A percentile compares a stretch with the other conserved stretches of the same genome.
These are phyloP conservation scores for Aramus guarauna DNA, from an alignment of 2,113 vertebrate species.

Conservation along the genomic window DNA sequence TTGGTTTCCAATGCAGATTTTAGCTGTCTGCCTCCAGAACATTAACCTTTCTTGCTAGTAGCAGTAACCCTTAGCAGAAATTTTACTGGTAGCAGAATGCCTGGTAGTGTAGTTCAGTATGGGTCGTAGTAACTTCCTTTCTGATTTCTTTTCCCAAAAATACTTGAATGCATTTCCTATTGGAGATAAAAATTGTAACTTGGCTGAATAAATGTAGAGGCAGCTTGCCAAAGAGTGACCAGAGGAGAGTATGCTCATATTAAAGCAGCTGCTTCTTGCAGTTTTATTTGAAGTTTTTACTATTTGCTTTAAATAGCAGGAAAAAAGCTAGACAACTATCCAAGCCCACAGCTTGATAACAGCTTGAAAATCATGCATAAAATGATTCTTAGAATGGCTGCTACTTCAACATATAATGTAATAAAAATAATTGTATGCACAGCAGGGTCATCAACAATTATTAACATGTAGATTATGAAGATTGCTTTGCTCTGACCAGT, in stretches of 20 bases:
- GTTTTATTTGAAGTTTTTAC: neutral
- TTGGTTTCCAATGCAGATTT: neutral
- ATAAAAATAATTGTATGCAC: neutral
- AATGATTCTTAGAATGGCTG: neutral
- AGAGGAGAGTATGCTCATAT: neutral
- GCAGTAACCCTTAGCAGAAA: neutral
- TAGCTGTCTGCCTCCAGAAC: neutral
- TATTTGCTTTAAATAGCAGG: neutral
- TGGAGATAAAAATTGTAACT: slow-evolving; percentile 2
- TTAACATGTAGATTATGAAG: neutral
- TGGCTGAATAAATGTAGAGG: neutral
- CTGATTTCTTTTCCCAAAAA: slow-evolving; percentile 41
- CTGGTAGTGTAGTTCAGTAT: neutral
- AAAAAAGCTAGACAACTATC: neutral
- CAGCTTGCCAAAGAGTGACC: neutral
- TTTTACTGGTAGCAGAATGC: neutral
- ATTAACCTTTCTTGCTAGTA: neutral
- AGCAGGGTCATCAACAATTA: neutral
- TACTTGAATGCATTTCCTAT: slow-evolving; percentile 26
- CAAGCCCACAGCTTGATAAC: neutral
- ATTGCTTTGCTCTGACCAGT: neutral
- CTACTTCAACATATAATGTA: neutral
- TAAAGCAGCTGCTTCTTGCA: slow-evolving; percentile 1
- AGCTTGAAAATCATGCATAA: neutral
- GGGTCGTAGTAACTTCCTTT: neutral